Conservation (phyloP, 37 sponge, comb jelly and placozoan species). For the Theonella swinhoei region DNA sequence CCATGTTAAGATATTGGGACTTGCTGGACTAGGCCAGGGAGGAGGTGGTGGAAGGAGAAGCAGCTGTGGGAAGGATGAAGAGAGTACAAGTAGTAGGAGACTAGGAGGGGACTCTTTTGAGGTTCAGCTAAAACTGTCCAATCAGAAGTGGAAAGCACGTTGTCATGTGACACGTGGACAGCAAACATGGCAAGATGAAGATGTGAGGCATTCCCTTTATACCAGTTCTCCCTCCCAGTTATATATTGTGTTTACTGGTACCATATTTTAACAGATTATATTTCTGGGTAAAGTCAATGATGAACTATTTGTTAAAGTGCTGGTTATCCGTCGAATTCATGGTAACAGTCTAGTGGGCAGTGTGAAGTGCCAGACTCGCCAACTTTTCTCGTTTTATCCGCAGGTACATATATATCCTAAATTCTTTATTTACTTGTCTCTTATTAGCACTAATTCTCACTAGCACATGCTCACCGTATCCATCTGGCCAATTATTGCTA, state of each 20-base stretch:
- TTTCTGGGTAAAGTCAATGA: conserved; percentile 68
- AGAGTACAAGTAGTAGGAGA: neutral
- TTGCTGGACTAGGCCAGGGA: neutral
- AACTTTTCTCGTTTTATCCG: conserved; percentile 75
- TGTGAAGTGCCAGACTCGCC: conserved; percentile 66
- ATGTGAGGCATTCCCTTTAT: conserved; percentile 57
- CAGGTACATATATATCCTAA: no score
- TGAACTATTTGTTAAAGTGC: conserved; percentile 68
- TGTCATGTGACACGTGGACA: conserved; percentile 58
- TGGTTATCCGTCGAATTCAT: conserved; percentile 70
- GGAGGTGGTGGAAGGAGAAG: neutral
- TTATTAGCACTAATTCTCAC: no score
- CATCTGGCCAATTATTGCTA: no score
- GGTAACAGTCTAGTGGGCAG: conserved; percentile 55
- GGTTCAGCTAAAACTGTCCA: conserved; percentile 64
- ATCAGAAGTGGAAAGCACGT: conserved; percentile 80
- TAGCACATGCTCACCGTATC: no score
- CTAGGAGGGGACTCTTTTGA: conserved; percentile 40
- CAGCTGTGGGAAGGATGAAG: neutral
- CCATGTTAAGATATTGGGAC: conserved; percentile 72
- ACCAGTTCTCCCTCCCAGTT: neutral
- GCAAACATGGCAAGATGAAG: conserved; percentile 78
- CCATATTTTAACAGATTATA: conserved; percentile 51
- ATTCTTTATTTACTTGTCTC: no score
- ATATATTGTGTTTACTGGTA: neutral